These are phyloP conservation scores for Drosophila funebris DNA, from an alignment of 1,140 invertebrate genomes.

Conservation along the genomic window DNA sequence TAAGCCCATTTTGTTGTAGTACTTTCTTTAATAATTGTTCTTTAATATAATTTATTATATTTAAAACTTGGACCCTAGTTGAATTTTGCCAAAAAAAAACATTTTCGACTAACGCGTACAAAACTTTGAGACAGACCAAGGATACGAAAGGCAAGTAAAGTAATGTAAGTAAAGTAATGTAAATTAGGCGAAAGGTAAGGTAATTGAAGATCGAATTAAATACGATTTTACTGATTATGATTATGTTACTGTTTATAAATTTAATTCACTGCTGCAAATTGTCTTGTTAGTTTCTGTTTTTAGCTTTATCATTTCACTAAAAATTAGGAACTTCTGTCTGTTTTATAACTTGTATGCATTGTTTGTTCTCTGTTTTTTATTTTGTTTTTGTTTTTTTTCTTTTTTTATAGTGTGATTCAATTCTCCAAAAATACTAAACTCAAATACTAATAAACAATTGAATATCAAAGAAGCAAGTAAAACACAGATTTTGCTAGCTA, in stretches of 20 bases:
- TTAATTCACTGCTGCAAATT: conserved; percentile 76
- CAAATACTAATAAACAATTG: conserved; percentile 43
- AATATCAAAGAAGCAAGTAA: conserved; percentile 52
- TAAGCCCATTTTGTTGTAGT: conserved; percentile 30
- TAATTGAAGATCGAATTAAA: conserved; percentile 33
- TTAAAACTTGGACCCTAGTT: conserved; percentile 82
- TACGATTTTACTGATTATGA: conserved; percentile 19
- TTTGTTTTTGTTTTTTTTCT: conserved; percentile 21
- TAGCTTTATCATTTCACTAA: conserved; percentile 68
- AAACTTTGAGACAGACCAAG: conserved; percentile 57
- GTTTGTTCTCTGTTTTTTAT: conserved; percentile 8
- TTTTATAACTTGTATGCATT: conserved; percentile 42
- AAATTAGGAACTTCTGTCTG: conserved; percentile 79
- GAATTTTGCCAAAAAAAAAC: conserved; percentile 76
- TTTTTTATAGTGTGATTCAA: conserved; percentile 23
- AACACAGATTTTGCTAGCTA: conserved; percentile 75
- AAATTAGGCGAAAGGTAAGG: conserved; percentile 43
- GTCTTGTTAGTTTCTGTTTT: conserved; percentile 40
- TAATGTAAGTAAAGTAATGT: conserved; percentile 13
- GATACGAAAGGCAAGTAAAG: conserved; percentile 25
- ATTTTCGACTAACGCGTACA: conserved; percentile 60
- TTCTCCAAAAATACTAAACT: conserved; percentile 55
- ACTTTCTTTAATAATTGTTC: conserved; percentile 49
- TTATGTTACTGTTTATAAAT: conserved; percentile 33
- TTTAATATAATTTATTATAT: conserved; percentile 58